Conservation (phyloP, 1,140 invertebrate species). For the Heterodera schachtii region DNA sequence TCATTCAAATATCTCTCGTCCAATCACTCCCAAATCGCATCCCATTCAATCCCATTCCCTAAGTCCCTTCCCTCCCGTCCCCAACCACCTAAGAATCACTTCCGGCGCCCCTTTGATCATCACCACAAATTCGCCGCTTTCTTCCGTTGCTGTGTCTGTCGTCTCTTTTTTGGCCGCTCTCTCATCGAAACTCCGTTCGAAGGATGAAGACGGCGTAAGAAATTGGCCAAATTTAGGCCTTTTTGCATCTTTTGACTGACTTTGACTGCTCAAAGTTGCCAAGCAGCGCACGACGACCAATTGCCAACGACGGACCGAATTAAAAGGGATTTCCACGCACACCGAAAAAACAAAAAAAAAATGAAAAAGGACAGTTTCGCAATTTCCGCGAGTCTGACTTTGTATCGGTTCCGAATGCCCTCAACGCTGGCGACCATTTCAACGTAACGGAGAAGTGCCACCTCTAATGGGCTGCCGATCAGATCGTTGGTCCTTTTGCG, state of each 20-base stretch:
- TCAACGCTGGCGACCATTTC: constrained; percentile 56
- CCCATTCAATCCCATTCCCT: not conserved
- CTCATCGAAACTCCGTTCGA: constrained; percentile 28
- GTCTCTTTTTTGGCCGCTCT: not conserved
- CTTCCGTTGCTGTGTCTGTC: not conserved
- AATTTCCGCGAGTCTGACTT: constrained; percentile 32
- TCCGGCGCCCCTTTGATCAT: constrained; percentile 65
- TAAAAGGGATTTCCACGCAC: constrained; percentile 62
- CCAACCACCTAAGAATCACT: constrained; percentile 17
- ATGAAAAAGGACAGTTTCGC: not conserved
- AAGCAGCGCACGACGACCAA: constrained; percentile 57
- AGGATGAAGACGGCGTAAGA: constrained; percentile 16
- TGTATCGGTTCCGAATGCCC: constrained; percentile 52
- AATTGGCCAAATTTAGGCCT: constrained; percentile 21
- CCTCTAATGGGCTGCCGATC: constrained; percentile 50
- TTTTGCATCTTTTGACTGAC: constrained; percentile 7
- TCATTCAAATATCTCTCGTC: too few species aligned
- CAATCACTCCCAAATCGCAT: too few species aligned
- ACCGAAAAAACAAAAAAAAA: constrained; percentile 36
- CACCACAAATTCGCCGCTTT: constrained; percentile 44
- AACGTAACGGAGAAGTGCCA: constrained; percentile 62
- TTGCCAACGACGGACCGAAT: constrained; percentile 62
- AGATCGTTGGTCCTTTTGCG: constrained; percentile 23
- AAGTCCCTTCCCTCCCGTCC: not conserved
- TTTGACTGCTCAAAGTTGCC: constrained; percentile 22